Base-by-base conservation (phyloP, 2,888 invertebrate genomes). In the Pristionchus maxplancki region DNA sequence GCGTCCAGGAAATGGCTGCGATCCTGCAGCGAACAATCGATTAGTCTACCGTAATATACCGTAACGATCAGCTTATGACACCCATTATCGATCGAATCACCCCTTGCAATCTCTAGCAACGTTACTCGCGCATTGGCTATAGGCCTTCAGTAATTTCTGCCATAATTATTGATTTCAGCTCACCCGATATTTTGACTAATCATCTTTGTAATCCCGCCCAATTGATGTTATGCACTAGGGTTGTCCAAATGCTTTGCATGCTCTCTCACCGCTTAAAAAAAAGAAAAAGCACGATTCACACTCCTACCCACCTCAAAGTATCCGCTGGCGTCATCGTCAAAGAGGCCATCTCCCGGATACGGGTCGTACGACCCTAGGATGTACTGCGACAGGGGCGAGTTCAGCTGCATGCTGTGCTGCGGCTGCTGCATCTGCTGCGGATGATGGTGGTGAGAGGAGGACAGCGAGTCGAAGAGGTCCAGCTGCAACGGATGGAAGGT, bases 311-410 rank as follows among this genome's bases (percentile, higher is more conserved):
- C 86, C 67, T 87, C 86, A 50, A 71, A 87, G 37, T 67, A 67
- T 31, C n/a, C 40, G 1, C 40, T 11, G 24, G 4, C 2, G 71
- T 87, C 86, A 71, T 67, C 86, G n/a, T 40, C 40, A 17, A 71
- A 71, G 1, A 40, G 40, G 28, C 62, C 64, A 64, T 44, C 85
- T 20, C 34, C 67, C 34, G 74, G 71, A 34, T 44, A 87, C 17
- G 50, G 28, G n/a, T 87, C 87, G 20, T 78, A 88, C 20, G 88
- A 58, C 2, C 88, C 88, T 58, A 88, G 53, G 31, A 88, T 62
- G 62, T 78, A 88, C 20, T 74, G 37, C 6, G 88, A 88, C 9
- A 88, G 88, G 20, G 88, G 40, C 37, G 88, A 31, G 44, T 71
- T 62, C 11, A 50, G 17, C 50, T 48, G 48, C 44, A 78, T 78